phyloP scores from a whole-genome alignment of 2,797 vertebrate genomes.

The Knipowitschia caucasica region DNA sequence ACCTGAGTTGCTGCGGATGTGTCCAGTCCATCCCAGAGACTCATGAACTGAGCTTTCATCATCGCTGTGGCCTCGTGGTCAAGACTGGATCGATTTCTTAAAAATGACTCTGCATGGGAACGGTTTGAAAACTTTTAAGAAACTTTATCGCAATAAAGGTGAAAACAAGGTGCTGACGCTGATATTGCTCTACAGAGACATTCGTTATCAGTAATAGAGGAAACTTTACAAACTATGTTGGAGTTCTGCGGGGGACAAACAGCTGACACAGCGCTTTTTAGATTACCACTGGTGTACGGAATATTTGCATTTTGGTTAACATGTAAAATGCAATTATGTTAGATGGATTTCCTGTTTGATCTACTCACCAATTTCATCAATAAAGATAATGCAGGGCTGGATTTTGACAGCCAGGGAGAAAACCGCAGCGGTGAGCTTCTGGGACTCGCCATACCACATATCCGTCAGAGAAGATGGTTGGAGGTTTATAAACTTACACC shows the following conservation, averaged over 20 bases:
- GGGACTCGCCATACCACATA: conserved; percentile 83
- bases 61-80: conserved; percentile 84
- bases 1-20: conserved; percentile 76
- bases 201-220: not conserved
- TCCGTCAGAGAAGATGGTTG: conserved; percentile 80
- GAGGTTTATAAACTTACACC: conserved; percentile 82
- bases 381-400: conserved; percentile 83
- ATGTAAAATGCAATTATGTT: conserved; percentile 2
- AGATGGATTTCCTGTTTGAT: conserved; percentile 4
- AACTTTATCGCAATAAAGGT: no score
- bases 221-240: not conserved
- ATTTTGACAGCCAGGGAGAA: conserved; percentile 82
- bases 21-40: conserved; percentile 82
- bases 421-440: conserved; percentile 82
- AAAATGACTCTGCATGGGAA: conserved; percentile 72
- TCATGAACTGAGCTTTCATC: conserved; percentile 88
- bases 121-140: not conserved
- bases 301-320: conserved; percentile 3
- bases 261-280: not conserved
- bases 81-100: conserved; percentile 78
- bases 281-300: not conserved
- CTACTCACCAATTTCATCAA: conserved; percentile 81
- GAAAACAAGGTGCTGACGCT: not conserved
- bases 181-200: conserved; percentile 2
- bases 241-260: not conserved